Evolutionary conservation across 2,888 invertebrate species (phyloP), one percentile per base, ranked within the genome.

Genomic region (Aromia moschata): DNA sequence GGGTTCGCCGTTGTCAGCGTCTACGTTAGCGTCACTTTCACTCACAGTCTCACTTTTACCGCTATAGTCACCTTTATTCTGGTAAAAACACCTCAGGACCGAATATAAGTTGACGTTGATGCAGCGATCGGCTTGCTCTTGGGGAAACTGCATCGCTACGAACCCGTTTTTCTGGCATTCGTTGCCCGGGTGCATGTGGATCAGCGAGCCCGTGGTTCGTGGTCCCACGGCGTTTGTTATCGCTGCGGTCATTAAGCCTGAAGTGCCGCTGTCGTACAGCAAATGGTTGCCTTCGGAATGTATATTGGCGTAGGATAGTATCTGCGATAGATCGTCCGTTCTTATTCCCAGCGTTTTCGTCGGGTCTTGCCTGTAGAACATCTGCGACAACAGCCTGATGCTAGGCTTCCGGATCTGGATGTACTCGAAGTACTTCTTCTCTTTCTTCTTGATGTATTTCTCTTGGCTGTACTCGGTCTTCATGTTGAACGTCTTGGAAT

Each of bases 401-500:
- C 88, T 92, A 0, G 98, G 96, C 74, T 85, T 88, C 2, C 91
- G 82, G 44, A 98, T 85, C 67, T 89, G 89, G 11, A 96, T 82
- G 74, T 89, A 91, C 73, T 92, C 92, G 75, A 89, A 92, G 81
- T 96, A 98, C 81, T 98, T 98, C 71, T 91, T 92, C 73, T 94
- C 93, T 79, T 99, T 99, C 78, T 98, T 98, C 72, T 91, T 92
- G 38, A 98, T 84, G 79, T 98, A 98, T 79, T 98, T 98, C 70
- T 94, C 93, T 79, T 98, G 93, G 0, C 93, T 91, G 79, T 90
- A 98, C 73, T 92, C 94, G 0, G 96, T 98, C 84, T 97, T 97
- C 55, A 87, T 85, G 31, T 87, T 86, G 79, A 98, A 98, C 0
- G 96, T 95, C 67, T 89, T 90, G 11, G 96, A 98, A 77, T 96